Percentiles rank a stretch among this genome's conserved stretches.
Evolutionary conservation across 1,140 invertebrate species (phyloP).

Genomic region (Agrypnia vestita): DNA sequence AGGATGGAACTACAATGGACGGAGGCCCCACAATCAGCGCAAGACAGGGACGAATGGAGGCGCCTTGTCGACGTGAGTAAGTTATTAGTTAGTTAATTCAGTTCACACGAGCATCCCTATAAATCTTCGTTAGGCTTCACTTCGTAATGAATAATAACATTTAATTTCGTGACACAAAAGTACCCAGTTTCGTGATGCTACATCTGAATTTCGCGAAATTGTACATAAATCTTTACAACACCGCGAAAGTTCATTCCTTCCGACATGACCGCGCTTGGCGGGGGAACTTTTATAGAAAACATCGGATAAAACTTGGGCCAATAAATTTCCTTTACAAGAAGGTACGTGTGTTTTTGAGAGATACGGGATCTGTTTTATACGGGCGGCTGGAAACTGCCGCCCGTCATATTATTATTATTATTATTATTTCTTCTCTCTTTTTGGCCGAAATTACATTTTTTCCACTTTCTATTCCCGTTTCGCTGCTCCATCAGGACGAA

Average conservation of each 20-base stretch:
- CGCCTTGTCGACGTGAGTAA: too few relatives aligned
- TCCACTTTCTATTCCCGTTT: background rate
- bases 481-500: too few relatives aligned
- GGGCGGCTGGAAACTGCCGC: background rate
- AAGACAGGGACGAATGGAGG: too few relatives aligned
- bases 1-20: too few relatives aligned
- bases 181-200: too few relatives aligned
- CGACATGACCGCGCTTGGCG: conserved; percentile 4
- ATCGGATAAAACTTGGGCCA: conserved; percentile 21
- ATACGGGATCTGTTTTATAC: conserved; percentile 14
- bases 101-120: too few relatives aligned
- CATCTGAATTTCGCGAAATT: background rate
- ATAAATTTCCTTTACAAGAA: conserved; percentile 23
- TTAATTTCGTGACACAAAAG: too few relatives aligned
- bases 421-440: background rate
- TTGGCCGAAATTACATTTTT: background rate
- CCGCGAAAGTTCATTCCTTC: conserved; percentile 19
- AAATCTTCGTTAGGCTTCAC: too few relatives aligned
- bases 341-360: conserved; percentile 11
- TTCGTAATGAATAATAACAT: too few relatives aligned
- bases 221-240: conserved; percentile 9
- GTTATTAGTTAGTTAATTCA: too few relatives aligned
- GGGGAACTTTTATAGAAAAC: background rate
- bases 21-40: too few relatives aligned
- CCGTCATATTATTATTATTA: conserved; percentile 1